Evolutionary conservation across 2,797 vertebrate genomes (phyloP).

Genomic region (Botia almorhae): DNA sequence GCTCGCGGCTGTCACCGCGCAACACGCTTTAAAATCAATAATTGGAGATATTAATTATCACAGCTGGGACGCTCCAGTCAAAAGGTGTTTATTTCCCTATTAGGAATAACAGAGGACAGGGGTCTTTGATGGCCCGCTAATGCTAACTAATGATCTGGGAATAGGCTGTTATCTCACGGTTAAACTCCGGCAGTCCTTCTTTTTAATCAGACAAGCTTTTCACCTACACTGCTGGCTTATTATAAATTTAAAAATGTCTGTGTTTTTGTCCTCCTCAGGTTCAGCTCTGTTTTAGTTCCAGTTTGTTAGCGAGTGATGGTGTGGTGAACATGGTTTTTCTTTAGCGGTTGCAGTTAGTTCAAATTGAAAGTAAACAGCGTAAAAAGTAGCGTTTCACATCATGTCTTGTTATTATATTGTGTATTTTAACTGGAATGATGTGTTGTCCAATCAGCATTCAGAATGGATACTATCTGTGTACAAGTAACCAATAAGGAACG

Average conservation of each 20-base stretch:
- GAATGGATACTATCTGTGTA: not conserved
- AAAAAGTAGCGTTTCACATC: not conserved
- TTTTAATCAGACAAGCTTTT: not conserved
- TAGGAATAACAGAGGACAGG: conserved; percentile 66
- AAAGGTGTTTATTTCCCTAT: conserved; percentile 68
- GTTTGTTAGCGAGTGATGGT: no score
- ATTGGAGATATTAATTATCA: conserved; percentile 86
- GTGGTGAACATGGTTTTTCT: no score
- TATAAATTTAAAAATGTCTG: not conserved
- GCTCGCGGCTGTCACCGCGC: conserved; percentile 76
- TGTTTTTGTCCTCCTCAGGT: not conserved
- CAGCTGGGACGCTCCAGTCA: conserved; percentile 72
- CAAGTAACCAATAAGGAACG: no score
- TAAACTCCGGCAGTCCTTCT: conserved; percentile 27
- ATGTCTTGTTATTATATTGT: not conserved
- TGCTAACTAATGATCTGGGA: conserved; percentile 78
- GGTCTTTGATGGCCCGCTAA: conserved; percentile 77
- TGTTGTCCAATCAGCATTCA: not conserved
- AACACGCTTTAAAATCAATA: conserved; percentile 81
- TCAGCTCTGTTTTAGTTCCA: not conserved
- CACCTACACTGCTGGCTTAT: not conserved
- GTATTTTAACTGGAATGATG: not conserved
- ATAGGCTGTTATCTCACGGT: conserved; percentile 68
- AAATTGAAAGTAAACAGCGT: not conserved
- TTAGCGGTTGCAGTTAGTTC: no score